Base-by-base conservation (phyloP, 2,888 invertebrate genomes). In the Synanthedon vespiformis region DNA sequence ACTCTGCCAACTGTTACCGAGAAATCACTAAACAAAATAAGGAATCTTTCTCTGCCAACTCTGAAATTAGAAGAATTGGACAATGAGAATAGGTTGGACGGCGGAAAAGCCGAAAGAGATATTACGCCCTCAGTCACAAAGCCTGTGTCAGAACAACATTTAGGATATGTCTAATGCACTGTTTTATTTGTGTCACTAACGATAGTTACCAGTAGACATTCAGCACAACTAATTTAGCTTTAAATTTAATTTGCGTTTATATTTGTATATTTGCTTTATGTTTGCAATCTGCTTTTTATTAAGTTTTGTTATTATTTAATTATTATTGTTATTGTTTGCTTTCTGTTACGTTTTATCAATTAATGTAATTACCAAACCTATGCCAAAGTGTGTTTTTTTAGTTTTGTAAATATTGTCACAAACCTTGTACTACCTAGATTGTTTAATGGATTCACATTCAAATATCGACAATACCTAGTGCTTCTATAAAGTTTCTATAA, bases 111-210 rank as follows among this genome's bases (percentile, higher is more conserved):
- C 11, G 86, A 84, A 60, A 77, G 74, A 59, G 85, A 85, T 53
- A 55, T 64, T 8, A 63, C 66, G 40, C 61, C 70, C 41, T 59
- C 63, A 18, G 55, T 74, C 16, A 76, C 55, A 56, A 87, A 86
- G 67, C 85, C 85, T 4, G 77, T 89, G 58, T 87, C 88, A 54
- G 89, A 89, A 70, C 87, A 89, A 63, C 88, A 88, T 70, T 84
- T 89, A 72, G 89, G 89, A 48, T 89, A 88, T 70, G 89, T 89
- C 58, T 89, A 81, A 50, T 50, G 18, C 13, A 34, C 8, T 27
- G 70, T 56, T 52, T 57, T 18, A 44, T n/a, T 12, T 16, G 13
- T 18, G 12, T 58, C 52, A 51, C 48, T 55, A 52, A 48, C 34
- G 44, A 50, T 60, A 56, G 51, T 51, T 51, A 59, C 52, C 54